Base-by-base conservation (phyloP, 2,888 invertebrate species). In the Trichopria drosophilae region DNA sequence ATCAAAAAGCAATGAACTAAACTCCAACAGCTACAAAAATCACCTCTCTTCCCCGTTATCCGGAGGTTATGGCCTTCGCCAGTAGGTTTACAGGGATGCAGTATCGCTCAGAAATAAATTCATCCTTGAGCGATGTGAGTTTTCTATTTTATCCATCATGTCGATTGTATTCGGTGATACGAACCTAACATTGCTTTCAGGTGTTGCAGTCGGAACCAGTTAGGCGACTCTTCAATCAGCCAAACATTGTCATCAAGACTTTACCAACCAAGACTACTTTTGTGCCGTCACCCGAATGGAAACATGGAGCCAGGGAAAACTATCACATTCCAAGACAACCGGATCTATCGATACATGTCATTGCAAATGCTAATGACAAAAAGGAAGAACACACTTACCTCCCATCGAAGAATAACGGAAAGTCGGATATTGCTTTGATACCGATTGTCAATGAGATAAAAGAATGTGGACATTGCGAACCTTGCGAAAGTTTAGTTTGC, bases 401-500 rank as follows among this genome's bases (percentile, higher is more conserved):
- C 19, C 73, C 73, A 6, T 69, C 74, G 0, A 75, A 74, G 55
- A 63, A 42, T 6, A 60, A 66, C 13, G 73, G 72, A 18, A 70
- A 70, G 34, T 75, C 74, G 1, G 70, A 69, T 34, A 66, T 75
- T 24, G 51, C 65, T 4, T 51, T 75, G 37, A 48, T 70, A 18
- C 72, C 71, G 3, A 55, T 75, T 28, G 49, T 53, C 15, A 55
- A 58, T 1, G 59, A 63, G 28, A 58, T 48, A 18, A 72, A 68
- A 53, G 20, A 55, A 1, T 75, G 74, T 42, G 72, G 72, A 5
- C 74, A 74, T 32, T 62, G 55, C 35, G 74, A 69, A 43, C 60
- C 67, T 0, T 75, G 74, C 22, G 74, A 73, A 31, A 68, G 55
- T 39, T 63, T 75, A 12, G 40, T 69, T 6, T 73, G 74, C 36